Percentiles rank a stretch among this genome's conserved stretches.
phyloP scores from a whole-genome alignment of 2,113 vertebrate genomes.

The Cavia porcellus region DNA sequence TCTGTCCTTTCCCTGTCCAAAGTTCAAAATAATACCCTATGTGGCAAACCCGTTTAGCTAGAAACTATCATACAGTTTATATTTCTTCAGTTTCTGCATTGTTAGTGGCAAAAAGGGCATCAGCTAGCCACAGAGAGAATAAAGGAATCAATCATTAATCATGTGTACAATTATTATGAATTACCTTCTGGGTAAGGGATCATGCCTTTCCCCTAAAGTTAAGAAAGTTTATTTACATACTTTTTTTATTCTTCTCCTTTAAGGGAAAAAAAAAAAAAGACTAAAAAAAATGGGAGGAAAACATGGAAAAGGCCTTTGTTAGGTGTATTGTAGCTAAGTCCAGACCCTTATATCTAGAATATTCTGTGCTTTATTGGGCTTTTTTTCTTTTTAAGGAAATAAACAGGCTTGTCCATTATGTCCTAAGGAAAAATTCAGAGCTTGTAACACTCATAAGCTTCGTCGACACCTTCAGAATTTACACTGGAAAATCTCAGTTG shows the following conservation, averaged over 20 bases:
- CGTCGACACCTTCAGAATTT: slow-evolving; percentile 96
- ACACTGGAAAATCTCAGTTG: slow-evolving; percentile 98
- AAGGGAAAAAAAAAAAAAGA: neutral
- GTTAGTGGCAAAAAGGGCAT: neutral
- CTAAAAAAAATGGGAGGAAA: neutral
- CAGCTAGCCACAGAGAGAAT: neutral
- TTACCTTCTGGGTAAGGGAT: neutral
- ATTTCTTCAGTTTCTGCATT: neutral
- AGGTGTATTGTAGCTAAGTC: slow-evolving; percentile 27
- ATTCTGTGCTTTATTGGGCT: slow-evolving; percentile 10
- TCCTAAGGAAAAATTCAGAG: slow-evolving; percentile 96
- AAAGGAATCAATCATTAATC: neutral
- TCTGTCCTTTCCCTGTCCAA: neutral
- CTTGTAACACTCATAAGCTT: slow-evolving; percentile 95
- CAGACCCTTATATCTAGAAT: neutral
- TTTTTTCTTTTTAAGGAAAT: slow-evolving; percentile 88
- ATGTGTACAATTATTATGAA: neutral
- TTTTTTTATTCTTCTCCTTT: neutral
- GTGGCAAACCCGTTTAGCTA: neutral
- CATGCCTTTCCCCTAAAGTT: neutral
- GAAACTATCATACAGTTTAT: neutral
- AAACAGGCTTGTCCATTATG: slow-evolving; percentile 95
- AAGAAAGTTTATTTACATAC: neutral
- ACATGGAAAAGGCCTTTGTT: neutral
- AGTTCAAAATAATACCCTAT: neutral